Percentiles rank a stretch among this genome's conserved stretches.
Conservation (phyloP, 2,888 invertebrate species). For the Chymomyza procnemis region DNA sequence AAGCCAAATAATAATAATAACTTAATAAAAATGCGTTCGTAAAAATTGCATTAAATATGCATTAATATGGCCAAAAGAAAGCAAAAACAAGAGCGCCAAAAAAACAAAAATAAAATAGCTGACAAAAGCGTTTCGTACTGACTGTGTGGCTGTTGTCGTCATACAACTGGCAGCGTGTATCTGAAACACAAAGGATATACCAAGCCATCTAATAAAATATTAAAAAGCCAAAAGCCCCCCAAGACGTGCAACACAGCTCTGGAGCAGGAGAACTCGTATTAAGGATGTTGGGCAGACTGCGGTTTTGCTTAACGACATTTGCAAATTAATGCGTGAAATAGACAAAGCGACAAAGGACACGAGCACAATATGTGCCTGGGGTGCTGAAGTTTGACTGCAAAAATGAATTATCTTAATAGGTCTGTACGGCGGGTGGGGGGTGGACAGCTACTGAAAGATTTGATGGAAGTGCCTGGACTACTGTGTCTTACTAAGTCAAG, state of each 20-base stretch:
- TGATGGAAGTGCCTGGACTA: too few relatives aligned
- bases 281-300: neutral
- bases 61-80: constrained; percentile 48
- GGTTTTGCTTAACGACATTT: constrained; percentile 6
- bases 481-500: too few relatives aligned
- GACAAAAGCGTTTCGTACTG: constrained; percentile 14
- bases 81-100: too few relatives aligned
- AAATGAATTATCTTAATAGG: neutral
- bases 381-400: neutral
- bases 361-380: neutral
- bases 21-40: constrained; percentile 50
- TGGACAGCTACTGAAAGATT: neutral
- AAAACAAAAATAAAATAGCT: constrained; percentile 21
- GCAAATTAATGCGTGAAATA: constrained; percentile 37
- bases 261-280: constrained; percentile 3
- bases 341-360: constrained; percentile 1
- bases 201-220: constrained; percentile 53
- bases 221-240: constrained; percentile 40
- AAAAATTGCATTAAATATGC: constrained; percentile 70
- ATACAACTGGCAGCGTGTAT: neutral
- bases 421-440: neutral
- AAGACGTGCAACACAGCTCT: constrained; percentile 36
- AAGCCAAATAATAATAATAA: constrained; percentile 45
- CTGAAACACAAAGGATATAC: neutral
- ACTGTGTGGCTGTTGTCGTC: neutral